Percentiles rank a stretch among this genome's conserved stretches.
These are phyloP conservation scores for Agrilus cyanescens DNA, from an alignment of 2,888 invertebrate species.

Conservation along the genomic window DNA sequence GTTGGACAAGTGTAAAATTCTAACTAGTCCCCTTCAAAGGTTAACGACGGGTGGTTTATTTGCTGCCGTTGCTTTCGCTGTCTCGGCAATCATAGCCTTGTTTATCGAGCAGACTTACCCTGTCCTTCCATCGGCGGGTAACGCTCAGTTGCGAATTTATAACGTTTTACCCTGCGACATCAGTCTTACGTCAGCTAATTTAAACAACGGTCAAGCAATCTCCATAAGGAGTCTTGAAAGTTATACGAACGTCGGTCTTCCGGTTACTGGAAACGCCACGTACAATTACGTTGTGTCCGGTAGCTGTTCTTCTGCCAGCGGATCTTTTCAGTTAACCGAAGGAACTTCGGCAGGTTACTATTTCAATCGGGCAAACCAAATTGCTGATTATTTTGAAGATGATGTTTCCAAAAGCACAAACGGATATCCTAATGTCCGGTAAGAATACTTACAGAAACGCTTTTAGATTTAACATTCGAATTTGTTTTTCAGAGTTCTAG, in stretches of 20 bases:
- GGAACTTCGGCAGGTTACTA: slow-evolving; percentile 11
- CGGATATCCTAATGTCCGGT: slow-evolving; percentile 46
- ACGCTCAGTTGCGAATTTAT: slow-evolving; percentile 57
- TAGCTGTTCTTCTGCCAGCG: not conserved
- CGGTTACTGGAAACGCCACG: not conserved
- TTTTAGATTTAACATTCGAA: slow-evolving; percentile 20
- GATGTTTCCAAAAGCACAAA: slow-evolving; percentile 42
- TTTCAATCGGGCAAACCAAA: slow-evolving; percentile 12
- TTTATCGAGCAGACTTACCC: slow-evolving; percentile 60
- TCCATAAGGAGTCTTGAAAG: not conserved
- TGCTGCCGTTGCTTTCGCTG: slow-evolving; percentile 73
- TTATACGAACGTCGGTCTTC: slow-evolving; percentile 7
- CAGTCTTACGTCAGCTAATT: slow-evolving; percentile 4
- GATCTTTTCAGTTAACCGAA: slow-evolving; percentile 7
- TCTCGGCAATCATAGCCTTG: slow-evolving; percentile 77
- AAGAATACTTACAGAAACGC: slow-evolving; percentile 29
- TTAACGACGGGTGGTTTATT: slow-evolving; percentile 80
- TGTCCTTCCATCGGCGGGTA: slow-evolving; percentile 41
- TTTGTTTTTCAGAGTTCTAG: slow-evolving; percentile 12
- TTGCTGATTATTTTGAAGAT: slow-evolving; percentile 30
- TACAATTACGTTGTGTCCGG: not conserved
- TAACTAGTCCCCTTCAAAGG: slow-evolving; percentile 72
- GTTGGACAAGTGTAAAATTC: slow-evolving; percentile 50
- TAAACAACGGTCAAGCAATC: not conserved
- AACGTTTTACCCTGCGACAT: slow-evolving; percentile 50